These are phyloP conservation scores for Catalaphyllia jardinei DNA, from an alignment of 64 coral and sea anemone genomes.

Conservation along the genomic window DNA sequence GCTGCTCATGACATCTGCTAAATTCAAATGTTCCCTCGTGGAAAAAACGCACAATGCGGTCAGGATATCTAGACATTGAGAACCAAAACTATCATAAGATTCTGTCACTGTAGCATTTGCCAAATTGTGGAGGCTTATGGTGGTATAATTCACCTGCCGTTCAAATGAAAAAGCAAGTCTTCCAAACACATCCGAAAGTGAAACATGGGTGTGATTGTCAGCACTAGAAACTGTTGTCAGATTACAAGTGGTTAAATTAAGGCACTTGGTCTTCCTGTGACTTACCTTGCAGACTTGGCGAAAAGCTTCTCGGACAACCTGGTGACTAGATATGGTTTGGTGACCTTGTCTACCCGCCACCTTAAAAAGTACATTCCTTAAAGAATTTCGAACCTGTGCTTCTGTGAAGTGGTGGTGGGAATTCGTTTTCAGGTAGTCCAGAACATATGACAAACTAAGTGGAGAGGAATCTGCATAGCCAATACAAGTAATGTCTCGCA, in stretches of 20 bases:
- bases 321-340: slow-evolving; percentile 67
- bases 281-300: slow-evolving; percentile 78
- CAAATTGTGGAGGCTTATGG: not conserved
- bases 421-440: slow-evolving; percentile 63
- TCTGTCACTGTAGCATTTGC: not conserved
- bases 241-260: slow-evolving; percentile 35
- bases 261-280: slow-evolving; percentile 24
- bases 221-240: not conserved
- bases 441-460: slow-evolving; percentile 67
- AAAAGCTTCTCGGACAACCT: slow-evolving; percentile 72
- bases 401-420: slow-evolving; percentile 51
- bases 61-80: slow-evolving; percentile 74
- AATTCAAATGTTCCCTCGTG: slow-evolving; percentile 40
- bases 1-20: slow-evolving; percentile 43
- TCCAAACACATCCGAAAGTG: slow-evolving; percentile 24
- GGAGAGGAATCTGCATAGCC: slow-evolving; percentile 59
- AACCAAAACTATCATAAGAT: slow-evolving; percentile 67
- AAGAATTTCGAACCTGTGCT: slow-evolving; percentile 70
- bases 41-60: slow-evolving; percentile 54
- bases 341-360: slow-evolving; percentile 37
- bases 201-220: not conserved
- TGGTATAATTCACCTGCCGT: slow-evolving; percentile 37
- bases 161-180: slow-evolving; percentile 66
- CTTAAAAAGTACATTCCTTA: slow-evolving; percentile 80
- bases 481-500: slow-evolving; percentile 70